These are phyloP conservation scores for Pseudorectes ferrugineus DNA, from an alignment of 2,113 vertebrate species.

Conservation along the genomic window DNA sequence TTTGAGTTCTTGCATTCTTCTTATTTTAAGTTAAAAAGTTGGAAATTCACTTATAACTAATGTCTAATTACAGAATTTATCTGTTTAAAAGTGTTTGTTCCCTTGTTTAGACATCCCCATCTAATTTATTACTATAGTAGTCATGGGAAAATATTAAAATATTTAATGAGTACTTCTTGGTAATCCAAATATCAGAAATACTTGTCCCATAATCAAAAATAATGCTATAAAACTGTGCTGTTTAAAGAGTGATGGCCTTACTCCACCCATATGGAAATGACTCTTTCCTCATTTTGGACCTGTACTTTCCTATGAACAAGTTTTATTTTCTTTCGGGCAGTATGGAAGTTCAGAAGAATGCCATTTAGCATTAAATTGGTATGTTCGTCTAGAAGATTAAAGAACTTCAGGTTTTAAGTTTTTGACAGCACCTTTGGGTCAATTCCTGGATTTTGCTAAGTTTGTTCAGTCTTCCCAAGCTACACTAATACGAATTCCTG, in stretches of 20 bases:
- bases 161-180: not conserved
- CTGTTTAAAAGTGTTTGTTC: not conserved
- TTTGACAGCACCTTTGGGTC: not conserved
- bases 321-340: not conserved
- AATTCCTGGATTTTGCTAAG: not conserved
- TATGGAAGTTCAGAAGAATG: not conserved
- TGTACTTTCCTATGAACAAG: not conserved
- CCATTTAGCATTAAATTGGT: not conserved
- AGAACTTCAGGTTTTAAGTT: not conserved
- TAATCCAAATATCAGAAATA: not conserved
- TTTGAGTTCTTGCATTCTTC: not conserved
- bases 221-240: not conserved
- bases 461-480: not conserved
- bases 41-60: not conserved
- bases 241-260: not conserved
- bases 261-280: rapidly evolving
- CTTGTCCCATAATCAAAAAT: not conserved
- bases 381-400: not conserved
- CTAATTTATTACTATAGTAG: not conserved
- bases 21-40: not conserved
- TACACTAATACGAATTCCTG: not conserved
- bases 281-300: not conserved
- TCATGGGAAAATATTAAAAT: not conserved
- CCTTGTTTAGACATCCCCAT: not conserved
- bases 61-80: not conserved